Percentiles rank a stretch among this genome's conserved stretches.
Evolutionary conservation across 2,797 vertebrate species (phyloP).

Genomic region (Manis pentadactyla): DNA sequence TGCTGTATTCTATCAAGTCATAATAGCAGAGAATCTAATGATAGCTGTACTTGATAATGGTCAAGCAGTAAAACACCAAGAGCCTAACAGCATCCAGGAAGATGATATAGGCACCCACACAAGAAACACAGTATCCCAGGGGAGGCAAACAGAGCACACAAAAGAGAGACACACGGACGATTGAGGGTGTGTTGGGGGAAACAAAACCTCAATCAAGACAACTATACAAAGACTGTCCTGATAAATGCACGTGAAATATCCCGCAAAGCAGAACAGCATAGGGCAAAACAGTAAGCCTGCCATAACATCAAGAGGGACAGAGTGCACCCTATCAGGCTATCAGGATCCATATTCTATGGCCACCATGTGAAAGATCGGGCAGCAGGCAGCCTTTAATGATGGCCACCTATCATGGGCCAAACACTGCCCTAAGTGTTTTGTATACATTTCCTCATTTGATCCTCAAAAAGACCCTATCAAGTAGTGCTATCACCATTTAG

Average conservation of each 20-base stretch:
- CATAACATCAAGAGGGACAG: not conserved
- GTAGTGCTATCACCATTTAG: not conserved
- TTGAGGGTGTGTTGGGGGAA: not conserved
- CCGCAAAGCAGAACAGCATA: not conserved
- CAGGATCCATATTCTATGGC: not conserved
- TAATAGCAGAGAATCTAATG: slow-evolving; percentile 15
- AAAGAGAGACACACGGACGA: not conserved
- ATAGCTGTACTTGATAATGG: not conserved
- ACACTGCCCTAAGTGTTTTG: not conserved
- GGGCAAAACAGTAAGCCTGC: not conserved
- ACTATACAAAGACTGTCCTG: not conserved
- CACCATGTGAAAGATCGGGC: not conserved
- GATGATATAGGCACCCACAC: not conserved
- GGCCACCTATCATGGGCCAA: not conserved
- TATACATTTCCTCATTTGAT: not conserved
- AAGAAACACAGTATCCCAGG: not conserved
- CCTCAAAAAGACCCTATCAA: not conserved
- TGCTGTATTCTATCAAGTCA: not conserved
- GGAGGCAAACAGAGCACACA: not conserved
- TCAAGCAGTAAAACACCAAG: not conserved
- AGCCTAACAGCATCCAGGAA: not conserved
- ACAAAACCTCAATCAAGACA: not conserved
- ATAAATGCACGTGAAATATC: not conserved
- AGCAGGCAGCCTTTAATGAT: not conserved
- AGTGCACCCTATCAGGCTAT: not conserved